Evolutionary conservation across 1,140 invertebrate genomes (phyloP).

Genomic region (Choristoneura fumiferana): DNA sequence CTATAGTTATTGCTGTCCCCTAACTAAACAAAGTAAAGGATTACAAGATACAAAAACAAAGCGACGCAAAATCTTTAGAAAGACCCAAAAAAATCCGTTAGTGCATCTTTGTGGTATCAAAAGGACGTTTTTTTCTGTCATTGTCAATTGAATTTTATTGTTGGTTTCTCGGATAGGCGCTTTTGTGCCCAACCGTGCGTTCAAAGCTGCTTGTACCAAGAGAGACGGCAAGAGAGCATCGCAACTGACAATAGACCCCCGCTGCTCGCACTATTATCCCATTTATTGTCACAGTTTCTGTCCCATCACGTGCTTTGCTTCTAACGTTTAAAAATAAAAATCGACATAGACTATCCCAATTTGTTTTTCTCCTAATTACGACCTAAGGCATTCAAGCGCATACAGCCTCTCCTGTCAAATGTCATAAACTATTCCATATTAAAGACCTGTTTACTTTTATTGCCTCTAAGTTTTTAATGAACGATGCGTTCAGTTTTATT

Average conservation of each 20-base stretch:
- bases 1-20: conserved; percentile 3
- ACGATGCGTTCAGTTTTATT: conserved; percentile 6
- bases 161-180: conserved; percentile 69
- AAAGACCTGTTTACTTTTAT: conserved; percentile 6
- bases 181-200: conserved; percentile 73
- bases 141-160: conserved; percentile 78
- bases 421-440: conserved; percentile 6
- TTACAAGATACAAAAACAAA: conserved; percentile 62
- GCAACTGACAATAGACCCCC: conserved; percentile 58
- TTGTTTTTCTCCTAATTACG: too few species aligned
- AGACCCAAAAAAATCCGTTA: conserved; percentile 59
- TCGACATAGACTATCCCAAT: too few species aligned
- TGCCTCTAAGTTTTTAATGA: conserved; percentile 13
- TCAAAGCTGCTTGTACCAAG: conserved; percentile 65
- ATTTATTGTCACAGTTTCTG: conserved; percentile 52
- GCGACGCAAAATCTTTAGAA: conserved; percentile 61
- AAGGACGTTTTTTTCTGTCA: conserved; percentile 58
- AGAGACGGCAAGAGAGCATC: conserved; percentile 57
- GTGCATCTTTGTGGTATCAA: conserved; percentile 58
- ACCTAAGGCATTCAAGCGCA: too few species aligned
- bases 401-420: too few species aligned
- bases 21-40: conserved; percentile 37
- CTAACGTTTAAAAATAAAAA: too few species aligned
- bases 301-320: conserved; percentile 45
- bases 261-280: conserved; percentile 60